Evolutionary conservation across 2,113 vertebrate species (phyloP).

Genomic region (Mus musculus): GRCm39 chr7:90584501-90585000

Average conservation of each 20-base stretch:
- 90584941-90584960: background rate
- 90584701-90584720: too few relatives aligned
- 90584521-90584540: background rate
- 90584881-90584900: slow-evolving; percentile 1
- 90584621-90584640: background rate
- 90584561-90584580: background rate
- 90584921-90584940: background rate
- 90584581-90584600: background rate
- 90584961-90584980: background rate
- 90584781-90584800: background rate
- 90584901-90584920: background rate
- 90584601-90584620: background rate
- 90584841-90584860: background rate
- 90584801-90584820: background rate
- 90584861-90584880: background rate
- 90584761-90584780: background rate
- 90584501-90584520: background rate
- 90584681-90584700: background rate
- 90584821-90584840: background rate
- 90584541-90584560: background rate
- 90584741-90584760: background rate
- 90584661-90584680: background rate
- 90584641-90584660: background rate
- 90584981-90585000: background rate
- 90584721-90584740: background rate